Base-by-base conservation (phyloP, 2,113 vertebrate genomes). In the Mormoops blainvillei region DNA sequence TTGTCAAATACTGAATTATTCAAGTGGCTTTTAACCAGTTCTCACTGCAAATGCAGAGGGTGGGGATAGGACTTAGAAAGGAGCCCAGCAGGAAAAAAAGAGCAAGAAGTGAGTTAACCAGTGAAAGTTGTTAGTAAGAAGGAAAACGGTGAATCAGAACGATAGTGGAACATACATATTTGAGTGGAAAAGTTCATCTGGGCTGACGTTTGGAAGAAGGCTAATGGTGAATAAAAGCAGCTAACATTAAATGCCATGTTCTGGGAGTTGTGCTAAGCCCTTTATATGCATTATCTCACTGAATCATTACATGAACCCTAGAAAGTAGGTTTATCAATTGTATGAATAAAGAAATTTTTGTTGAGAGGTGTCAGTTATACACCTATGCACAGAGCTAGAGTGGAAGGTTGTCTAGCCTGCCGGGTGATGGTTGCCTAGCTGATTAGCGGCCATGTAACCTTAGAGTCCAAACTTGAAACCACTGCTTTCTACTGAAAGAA, bases 1-100 rank as follows among this genome's bases (percentile, higher is more conserved):
- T 95, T 97, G 82, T 93, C 70, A 96, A 94, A 94, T 93, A 87
- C 36, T 96, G 95, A 97, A 96, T 97, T 96, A 95, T 97, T 97
- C 70, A 92, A 36, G 52, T 70, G 74, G n/a, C 11, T 93, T 89
- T 89, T 73, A 92, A 93, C 43, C 41, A 70, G 91, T 65, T 91
- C 38, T 96, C 54, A 73, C 28, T 87, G 36, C 15, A 91, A 93
- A 74, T 78, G 73, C 33, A 31, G 20, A 22, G 16, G 63, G n/a
- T 94, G 26, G 45, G 50, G 41, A 24, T 22, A 80, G 50, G 68
- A 70, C 22, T 73, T 52, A 67, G 67, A 61, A 67, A n/a, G 74
- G 56, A 41, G 80, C 85, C 89, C 50, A 85, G 87, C 52, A 93
- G 82, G 74, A 97, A 96, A 89, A 63, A 87, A 70, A 89, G 38